Base-by-base conservation (phyloP, 2,113 vertebrate species). In the Nanorana parkeri region DNA sequence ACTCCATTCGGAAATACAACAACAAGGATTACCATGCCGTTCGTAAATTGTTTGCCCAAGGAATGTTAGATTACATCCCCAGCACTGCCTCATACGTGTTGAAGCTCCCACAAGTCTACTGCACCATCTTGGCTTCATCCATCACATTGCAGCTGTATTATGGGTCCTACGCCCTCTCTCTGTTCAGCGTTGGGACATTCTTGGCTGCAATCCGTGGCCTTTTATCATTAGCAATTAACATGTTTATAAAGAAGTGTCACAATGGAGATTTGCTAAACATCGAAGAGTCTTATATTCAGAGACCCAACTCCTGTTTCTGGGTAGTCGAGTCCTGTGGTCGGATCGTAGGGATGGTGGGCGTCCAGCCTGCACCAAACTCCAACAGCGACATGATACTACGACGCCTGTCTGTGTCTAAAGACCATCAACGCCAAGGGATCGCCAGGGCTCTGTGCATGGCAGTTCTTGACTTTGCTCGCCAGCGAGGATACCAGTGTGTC, bases 231-330 rank as follows among this genome's bases (percentile, higher is more conserved):
- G 5, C 15, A 19, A 85, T 64, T 23, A 17, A 0, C 0, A 0
- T 60, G 1, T 32, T 17, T 19, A 0, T 24, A 15, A 20, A 0
- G 2, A 0, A 0, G 0, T 0, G 4, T 16, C 55, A 87, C 58
- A 0, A 0, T 11, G 71, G 63, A 17, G 86, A 87, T 64, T 1
- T 89, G 67, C 28, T 51, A 19, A 85, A 87, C 56, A 88, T 90
- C 54, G 72, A 67, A 29, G 72, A 84, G 21, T 56, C 69, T 77
- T 90, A 89, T 80, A 0, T 87, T 13, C 54, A 66, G 1, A 17
- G 29, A 1, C 0, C 0, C 0, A 84, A 79, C n/a, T 89, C 87
- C 68, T 88, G 84, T 80, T 90, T 90, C 86, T 88, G 87, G 87
- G 86, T 90, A 67, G 87, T 71, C 0, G 87, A 89, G 69, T 73